Evolutionary conservation across 2,113 vertebrate species (phyloP), one percentile per base, ranked within the genome.

Genomic region (Brachyhypopomus occidentalis): DNA sequence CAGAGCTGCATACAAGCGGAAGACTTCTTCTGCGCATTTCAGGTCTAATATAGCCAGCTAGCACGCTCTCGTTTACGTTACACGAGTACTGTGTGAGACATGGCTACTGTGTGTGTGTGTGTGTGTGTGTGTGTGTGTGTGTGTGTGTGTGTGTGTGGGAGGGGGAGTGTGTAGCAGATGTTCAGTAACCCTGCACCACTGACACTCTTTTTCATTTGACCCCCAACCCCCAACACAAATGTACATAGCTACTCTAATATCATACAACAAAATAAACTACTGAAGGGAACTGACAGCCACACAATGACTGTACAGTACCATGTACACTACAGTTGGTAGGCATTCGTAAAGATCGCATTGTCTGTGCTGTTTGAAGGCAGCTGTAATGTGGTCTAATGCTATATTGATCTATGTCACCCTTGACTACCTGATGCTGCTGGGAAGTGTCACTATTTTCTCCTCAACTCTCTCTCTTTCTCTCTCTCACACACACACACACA

Each of bases 311-410:
- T 41, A 41, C 41, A 41, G 41, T 9, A 41, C 9, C 41, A 41
- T 7, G 9, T 41, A 41, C 5, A 9, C 41, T 41, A 41, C 9
- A 41, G 41, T 2, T 1, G 1, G 41, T 41, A 41, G 41, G 41
- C 9, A 9, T 41, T 41, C 9, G 41, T 63, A 71, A 77, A 76
- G 72, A 80, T 41, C 66, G 69, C 52, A 73, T 74, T 83, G 70
- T 84, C 55, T 62, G 77, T 70, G 58, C 63, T 79, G 66, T 72
- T 9, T 86, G 88, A 78, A 86, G 80, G 87, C 88, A 89, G 85
- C 89, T 90, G 90, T 89, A 90, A 92, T 92, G 81, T 87, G 83
- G 72, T 84, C 88, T 93, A 93, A 92, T 92, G 90, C 89, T 87
- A 81, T 92, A 92, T 92, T 90, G 92, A 92, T 92, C 88, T 75